Evolutionary conservation across 2,797 vertebrate genomes (phyloP), one percentile per base, ranked within the genome.

Genomic region (Propithecus perrieri): DNA sequence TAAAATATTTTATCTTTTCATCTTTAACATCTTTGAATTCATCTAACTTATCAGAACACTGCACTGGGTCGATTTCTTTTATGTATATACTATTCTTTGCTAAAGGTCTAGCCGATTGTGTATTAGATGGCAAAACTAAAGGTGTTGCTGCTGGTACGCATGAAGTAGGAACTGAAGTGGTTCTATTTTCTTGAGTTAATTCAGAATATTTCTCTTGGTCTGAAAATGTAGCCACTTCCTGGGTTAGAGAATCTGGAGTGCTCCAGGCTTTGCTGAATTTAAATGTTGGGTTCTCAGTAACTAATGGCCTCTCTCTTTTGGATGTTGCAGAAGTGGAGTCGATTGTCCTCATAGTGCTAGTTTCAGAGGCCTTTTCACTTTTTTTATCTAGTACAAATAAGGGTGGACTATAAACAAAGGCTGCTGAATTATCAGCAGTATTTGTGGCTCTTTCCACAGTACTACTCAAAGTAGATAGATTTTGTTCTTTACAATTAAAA

Each of bases 201-300:
- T 98, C 98, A 96, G 97, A 97, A 85, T 96, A 97, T 96, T 97
- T 97, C 67, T 98, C 98, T 97, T 98, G 98, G 96, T 97, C 96
- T 61, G 98, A 97, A 97, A 86, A 88, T 63, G 96, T 96, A 96
- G 97, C 83, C 91, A 74, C 89, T 96, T 99, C 98, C 78, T 91
- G 96, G 38, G 97, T 95, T 97, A 91, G 33, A 91, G 96, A 94
- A 96, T 97, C 96, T 72, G 97, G 95, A 89, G 85, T 93, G 69
- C 88, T 86, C 98, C 98, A 98, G 41, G 95, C 93, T 98, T 96
- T 98, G 95, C 93, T 98, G 92, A 97, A 97, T 95, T 28, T 98
- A 94, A 97, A 97, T 87, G 91, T 55, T 91, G 78, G 95, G 81
- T 67, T 96, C 96, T 83, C 35, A 24, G 91, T 30, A 63, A 83